Conservation (phyloP, 2,797 vertebrate species). For the Vultur gryphus region DNA sequence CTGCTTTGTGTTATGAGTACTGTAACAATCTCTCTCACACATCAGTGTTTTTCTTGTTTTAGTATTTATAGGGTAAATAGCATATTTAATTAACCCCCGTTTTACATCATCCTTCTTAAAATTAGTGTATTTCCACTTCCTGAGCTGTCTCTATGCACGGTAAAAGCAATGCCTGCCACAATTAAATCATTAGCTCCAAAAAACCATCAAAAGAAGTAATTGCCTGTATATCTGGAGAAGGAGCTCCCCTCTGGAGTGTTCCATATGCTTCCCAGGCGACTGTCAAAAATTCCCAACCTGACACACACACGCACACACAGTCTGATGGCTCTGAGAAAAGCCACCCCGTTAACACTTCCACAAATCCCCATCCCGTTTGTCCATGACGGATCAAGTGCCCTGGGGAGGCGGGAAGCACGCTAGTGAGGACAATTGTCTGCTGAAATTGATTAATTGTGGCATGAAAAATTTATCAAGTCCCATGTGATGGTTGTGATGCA, state of each 20-base stretch:
- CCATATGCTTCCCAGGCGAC: not conserved
- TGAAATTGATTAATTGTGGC: constrained; percentile 8
- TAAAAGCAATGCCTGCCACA: not conserved
- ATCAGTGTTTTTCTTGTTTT: not conserved
- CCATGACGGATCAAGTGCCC: not conserved
- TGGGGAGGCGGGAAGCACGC: not conserved
- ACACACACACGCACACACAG: rapidly evolving
- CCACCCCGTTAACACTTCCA: not conserved
- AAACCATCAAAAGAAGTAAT: not conserved
- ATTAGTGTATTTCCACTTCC: not conserved
- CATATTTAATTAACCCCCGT: not conserved
- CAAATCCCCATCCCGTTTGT: not conserved
- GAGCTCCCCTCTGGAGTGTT: not conserved
- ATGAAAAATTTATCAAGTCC: not conserved
- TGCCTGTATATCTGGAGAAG: not conserved
- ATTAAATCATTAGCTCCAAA: not conserved
- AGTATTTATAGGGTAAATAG: not conserved
- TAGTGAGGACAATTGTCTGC: not conserved
- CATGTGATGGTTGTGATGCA: not conserved
- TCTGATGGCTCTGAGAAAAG: not conserved
- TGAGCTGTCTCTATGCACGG: not conserved
- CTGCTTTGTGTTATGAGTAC: not conserved
- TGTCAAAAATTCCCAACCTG: not conserved
- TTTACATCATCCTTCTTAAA: not conserved
- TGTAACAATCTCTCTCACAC: not conserved